Base-by-base conservation (phyloP, 2,797 vertebrate species). In the Lophius americanus region DNA sequence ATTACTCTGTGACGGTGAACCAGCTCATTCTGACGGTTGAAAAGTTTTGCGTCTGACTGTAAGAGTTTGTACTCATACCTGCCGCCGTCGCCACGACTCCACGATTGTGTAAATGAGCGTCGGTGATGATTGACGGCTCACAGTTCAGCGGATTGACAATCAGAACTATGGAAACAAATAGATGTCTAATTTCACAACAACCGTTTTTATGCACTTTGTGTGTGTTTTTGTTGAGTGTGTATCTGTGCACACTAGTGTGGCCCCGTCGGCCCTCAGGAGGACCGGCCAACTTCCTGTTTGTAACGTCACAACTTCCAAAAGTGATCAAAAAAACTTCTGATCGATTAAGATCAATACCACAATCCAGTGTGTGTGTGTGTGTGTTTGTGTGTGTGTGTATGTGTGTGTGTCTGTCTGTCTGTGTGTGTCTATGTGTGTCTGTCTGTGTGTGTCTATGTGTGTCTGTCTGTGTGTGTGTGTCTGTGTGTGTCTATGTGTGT, bases 11-110 rank as follows among this genome's bases (percentile, higher is more conserved):
- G 7, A 38, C 37, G 4, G 7, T 38, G 7, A 38, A 38, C 37
- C 37, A 38, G 7, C 4, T 4, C 7, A 44, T 11, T 11, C 11
- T 38, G 37, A 12, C 3, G 10, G 3, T 44, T 44, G 9, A 42
- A 9, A 3, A 12, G 12, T 38, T 4, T 38, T 38, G 37, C 37
- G 4, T 44, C 43, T 4, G 4, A 4, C 10, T 44, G 59, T 73
- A 83, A 88, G 71, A 78, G 73, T 70, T 71, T 73, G 57, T 71
- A 82, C 54, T 68, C 62, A 58, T 76, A 73, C 78, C 73, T 76
- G 63, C 57, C 7, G 6, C 68, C 56, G 48, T 64, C 23, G 23
- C 23, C 23, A 23, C 23, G 23, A 23, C 23, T 23, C 23, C 6
- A 47, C n/a, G 47, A 70, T 37, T 13, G 7, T 46, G 46, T 33